These are phyloP conservation scores for Lordiphosa clarofinis DNA, from an alignment of 1,140 invertebrate genomes.

Conservation along the genomic window DNA sequence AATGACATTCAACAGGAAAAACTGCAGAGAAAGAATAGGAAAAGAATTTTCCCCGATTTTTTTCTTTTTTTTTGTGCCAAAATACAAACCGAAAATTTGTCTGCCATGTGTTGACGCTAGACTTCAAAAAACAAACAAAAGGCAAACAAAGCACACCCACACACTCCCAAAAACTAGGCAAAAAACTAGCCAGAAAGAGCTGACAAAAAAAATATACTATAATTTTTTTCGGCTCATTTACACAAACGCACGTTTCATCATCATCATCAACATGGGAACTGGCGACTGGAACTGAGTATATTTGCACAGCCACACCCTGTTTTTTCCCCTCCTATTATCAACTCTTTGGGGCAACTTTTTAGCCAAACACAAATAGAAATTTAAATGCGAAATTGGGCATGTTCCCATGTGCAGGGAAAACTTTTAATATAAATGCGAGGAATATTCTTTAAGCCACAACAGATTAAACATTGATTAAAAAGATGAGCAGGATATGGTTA, in stretches of 20 bases:
- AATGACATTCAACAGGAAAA: conserved; percentile 50
- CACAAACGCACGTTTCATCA: conserved; percentile 52
- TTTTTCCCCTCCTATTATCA: conserved; percentile 12
- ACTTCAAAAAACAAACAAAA: conserved; percentile 54
- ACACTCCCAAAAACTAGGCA: conserved; percentile 26
- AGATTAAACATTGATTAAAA: conserved; percentile 48
- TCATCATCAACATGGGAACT: conserved; percentile 19
- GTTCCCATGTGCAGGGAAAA: conserved; percentile 47
- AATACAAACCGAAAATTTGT: neutral
- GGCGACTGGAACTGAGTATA: conserved; percentile 5
- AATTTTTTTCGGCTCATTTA: conserved; percentile 55
- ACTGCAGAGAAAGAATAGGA: conserved; percentile 7
- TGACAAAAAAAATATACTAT: conserved; percentile 30
- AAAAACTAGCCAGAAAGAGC: conserved; percentile 37
- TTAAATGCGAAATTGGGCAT: conserved; percentile 52
- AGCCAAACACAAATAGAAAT: conserved; percentile 51
- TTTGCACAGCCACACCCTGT: conserved; percentile 28
- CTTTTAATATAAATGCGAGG: no score
- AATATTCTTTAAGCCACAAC: conserved; percentile 24
- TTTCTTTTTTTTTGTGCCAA: neutral
- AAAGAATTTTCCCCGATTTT: conserved; percentile 14
- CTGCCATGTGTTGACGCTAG: conserved; percentile 62
- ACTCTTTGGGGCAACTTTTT: conserved; percentile 36
- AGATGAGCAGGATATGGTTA: neutral
- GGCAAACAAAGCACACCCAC: conserved; percentile 12